Evolutionary conservation across 2,113 vertebrate species (phyloP).

Genomic region (Sapajus apella): DNA sequence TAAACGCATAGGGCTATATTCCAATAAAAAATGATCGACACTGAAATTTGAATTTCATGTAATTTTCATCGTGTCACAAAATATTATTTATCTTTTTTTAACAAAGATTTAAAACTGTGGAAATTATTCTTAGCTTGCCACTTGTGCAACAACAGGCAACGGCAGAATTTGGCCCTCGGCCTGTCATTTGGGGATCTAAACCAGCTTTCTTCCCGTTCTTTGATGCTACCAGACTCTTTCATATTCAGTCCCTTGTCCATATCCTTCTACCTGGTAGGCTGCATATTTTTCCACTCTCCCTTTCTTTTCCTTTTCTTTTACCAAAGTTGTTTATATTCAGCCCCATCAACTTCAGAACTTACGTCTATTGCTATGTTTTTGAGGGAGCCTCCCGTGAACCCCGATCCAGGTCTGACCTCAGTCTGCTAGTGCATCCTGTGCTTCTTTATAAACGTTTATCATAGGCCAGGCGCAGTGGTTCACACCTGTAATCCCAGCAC

Average conservation of each 20-base stretch:
- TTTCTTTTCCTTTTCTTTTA: not conserved
- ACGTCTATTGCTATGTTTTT: not conserved
- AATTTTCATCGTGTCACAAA: not conserved
- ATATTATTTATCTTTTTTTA: not conserved
- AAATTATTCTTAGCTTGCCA: not conserved
- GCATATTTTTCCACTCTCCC: not conserved
- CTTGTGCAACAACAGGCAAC: not conserved
- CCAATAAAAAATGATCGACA: not conserved
- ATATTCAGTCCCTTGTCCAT: fast-evolving
- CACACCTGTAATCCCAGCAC: no score
- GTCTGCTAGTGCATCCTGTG: not conserved
- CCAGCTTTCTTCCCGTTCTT: not conserved
- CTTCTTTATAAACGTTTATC: not conserved
- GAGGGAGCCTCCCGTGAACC: not conserved
- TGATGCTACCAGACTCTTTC: no score
- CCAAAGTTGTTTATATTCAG: not conserved
- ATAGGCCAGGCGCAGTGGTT: fast-evolving
- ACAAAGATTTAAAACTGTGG: not conserved
- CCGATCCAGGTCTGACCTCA: fast-evolving
- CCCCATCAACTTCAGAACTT: not conserved
- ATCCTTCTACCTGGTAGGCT: not conserved
- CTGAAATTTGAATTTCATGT: not conserved
- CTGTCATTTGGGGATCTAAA: no score
- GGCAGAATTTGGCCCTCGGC: not conserved
- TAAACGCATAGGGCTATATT: not conserved